These are phyloP conservation scores for Dryococelus australis DNA, from an alignment of 2,888 invertebrate species.

Conservation along the genomic window DNA sequence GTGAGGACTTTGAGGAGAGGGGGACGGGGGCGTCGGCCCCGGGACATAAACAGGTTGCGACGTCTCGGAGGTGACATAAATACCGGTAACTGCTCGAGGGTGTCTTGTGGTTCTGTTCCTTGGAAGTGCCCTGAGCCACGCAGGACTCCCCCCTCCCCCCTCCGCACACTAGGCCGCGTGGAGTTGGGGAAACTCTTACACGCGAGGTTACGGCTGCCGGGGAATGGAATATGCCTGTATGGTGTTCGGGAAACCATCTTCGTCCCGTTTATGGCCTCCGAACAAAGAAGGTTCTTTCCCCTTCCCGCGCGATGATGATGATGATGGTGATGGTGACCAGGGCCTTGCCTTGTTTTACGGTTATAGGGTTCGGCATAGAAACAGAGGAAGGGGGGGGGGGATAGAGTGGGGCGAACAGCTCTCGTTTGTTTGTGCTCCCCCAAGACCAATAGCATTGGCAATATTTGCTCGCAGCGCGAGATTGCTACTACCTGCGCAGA, in stretches of 20 bases:
- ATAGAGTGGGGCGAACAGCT: neutral
- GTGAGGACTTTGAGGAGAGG: neutral
- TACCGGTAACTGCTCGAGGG: neutral
- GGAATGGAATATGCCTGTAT: constrained; percentile 16
- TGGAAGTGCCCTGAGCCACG: neutral
- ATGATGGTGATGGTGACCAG: neutral
- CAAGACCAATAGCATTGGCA: neutral
- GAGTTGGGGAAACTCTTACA: neutral
- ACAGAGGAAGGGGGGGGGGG: neutral
- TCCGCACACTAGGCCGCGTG: too few relatives aligned
- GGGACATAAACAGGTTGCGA: constrained; percentile 16
- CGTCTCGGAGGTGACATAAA: constrained; percentile 1
- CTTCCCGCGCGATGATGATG: neutral
- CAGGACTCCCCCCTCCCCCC: neutral
- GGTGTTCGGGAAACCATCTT: constrained; percentile 3
- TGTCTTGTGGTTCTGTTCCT: neutral
- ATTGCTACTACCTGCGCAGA: neutral
- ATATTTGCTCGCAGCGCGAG: neutral
- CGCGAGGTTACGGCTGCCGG: neutral
- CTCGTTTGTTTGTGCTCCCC: neutral
- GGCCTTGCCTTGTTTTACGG: neutral
- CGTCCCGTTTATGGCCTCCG: neutral
- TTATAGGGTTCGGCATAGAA: neutral
- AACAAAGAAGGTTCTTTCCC: neutral
- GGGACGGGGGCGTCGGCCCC: neutral